Conservation (phyloP, 1,140 invertebrate species). For the Anastrepha ludens region DNA sequence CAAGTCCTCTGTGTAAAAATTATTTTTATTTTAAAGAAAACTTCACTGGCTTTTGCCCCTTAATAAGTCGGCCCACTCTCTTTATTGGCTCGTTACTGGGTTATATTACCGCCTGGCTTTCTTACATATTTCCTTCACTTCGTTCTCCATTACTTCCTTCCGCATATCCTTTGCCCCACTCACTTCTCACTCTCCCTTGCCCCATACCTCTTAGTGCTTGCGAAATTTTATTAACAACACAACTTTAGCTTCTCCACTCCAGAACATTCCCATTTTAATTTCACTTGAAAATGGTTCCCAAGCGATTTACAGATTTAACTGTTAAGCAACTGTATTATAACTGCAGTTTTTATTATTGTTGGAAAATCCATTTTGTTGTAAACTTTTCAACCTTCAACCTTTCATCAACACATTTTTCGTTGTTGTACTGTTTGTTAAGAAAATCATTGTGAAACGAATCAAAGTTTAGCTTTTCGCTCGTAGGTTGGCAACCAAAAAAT, state of each 20-base stretch:
- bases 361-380: constrained; percentile 32
- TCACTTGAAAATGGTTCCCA: constrained; percentile 32
- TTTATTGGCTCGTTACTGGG: background rate
- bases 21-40: background rate
- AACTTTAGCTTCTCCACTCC: background rate
- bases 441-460: constrained; percentile 11
- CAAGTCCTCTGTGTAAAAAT: background rate
- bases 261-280: constrained; percentile 47
- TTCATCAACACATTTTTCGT: constrained; percentile 2
- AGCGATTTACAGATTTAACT: constrained; percentile 48
- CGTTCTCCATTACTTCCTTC: background rate
- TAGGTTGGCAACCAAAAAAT: constrained; percentile 21
- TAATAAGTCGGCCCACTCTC: background rate
- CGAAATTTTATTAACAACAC: constrained; percentile 44
- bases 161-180: background rate
- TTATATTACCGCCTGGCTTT: background rate
- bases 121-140: background rate
- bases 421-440: constrained; percentile 10
- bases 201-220: background rate
- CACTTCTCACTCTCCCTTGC: background rate
- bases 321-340: constrained; percentile 40
- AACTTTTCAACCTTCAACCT: constrained; percentile 27
- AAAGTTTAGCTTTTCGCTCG: constrained; percentile 17
- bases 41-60: background rate
- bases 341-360: constrained; percentile 14